phyloP scores from a whole-genome alignment of 2,113 vertebrate species.

The Heterotilapia buettikoferi region DNA sequence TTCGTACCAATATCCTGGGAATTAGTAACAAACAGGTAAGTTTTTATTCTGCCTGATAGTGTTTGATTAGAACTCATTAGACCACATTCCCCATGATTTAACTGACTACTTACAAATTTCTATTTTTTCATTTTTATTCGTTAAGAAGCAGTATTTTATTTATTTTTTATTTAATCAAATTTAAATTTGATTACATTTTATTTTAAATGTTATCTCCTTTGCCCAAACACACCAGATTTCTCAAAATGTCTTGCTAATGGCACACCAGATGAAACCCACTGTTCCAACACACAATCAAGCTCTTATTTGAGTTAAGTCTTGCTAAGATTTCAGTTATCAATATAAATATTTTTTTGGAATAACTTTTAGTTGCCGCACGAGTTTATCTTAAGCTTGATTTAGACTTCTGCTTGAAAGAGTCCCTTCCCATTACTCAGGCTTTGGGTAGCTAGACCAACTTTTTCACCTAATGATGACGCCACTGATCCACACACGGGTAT shows the following conservation, averaged over 20 bases:
- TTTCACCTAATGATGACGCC: neutral
- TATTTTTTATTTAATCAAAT: too few relatives aligned
- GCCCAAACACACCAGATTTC: neutral
- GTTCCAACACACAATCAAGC: neutral
- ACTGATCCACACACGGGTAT: neutral
- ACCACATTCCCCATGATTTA: too few relatives aligned
- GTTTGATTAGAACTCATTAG: too few relatives aligned
- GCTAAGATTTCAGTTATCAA: neutral
- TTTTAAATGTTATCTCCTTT: too few relatives aligned
- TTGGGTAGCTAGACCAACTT: neutral
- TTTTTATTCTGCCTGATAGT: neutral
- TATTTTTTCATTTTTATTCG: too few relatives aligned
- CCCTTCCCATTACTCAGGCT: neutral
- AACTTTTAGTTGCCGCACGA: neutral
- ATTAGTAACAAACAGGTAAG: too few relatives aligned
- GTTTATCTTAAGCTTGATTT: neutral
- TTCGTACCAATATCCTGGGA: neutral
- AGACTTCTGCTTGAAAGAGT: neutral
- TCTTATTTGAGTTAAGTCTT: neutral
- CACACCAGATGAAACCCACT: neutral
- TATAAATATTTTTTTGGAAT: neutral
- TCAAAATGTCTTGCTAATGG: neutral
- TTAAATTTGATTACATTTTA: too few relatives aligned
- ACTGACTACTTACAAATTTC: too few relatives aligned
- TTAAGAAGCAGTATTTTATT: too few relatives aligned